A percentile compares a stretch with the other conserved stretches of the same genome.
Evolutionary conservation across 2,888 invertebrate genomes (phyloP).

Genomic region (Schrankia costaestrigalis): DNA sequence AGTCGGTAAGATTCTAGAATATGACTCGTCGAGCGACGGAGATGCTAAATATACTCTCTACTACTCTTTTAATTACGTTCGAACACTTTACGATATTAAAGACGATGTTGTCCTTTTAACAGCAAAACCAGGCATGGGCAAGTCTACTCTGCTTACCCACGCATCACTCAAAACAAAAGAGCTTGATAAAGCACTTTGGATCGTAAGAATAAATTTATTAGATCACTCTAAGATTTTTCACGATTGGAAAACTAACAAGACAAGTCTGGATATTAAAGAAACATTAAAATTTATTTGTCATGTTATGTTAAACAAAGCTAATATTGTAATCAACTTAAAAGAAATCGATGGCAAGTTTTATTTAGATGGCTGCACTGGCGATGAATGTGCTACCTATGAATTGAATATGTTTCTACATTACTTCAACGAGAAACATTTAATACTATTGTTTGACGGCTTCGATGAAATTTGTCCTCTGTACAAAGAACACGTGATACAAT

Average conservation of each 20-base stretch:
- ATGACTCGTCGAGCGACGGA: no score
- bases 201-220: conserved; percentile 6
- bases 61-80: no score
- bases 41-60: no score
- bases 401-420: conserved; percentile 5
- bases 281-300: conserved; percentile 5
- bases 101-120: no score
- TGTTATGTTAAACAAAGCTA: not conserved
- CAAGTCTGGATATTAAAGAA: not conserved
- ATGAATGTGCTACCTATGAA: conserved; percentile 2
- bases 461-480: conserved; percentile 12
- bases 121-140: no score
- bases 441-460: conserved; percentile 9
- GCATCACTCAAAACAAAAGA: conserved; percentile 20
- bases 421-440: conserved; percentile 5
- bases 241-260: conserved; percentile 2
- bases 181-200: conserved; percentile 11
- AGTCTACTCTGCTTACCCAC: conserved; percentile 25
- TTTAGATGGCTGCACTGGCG: not conserved
- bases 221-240: conserved; percentile 5
- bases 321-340: no score
- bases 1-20: no score
- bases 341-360: not conserved
- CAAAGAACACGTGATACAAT: conserved; percentile 2
- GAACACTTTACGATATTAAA: no score